phyloP scores from a whole-genome alignment of 2,113 vertebrate genomes.

The Perca schrenkii region DNA sequence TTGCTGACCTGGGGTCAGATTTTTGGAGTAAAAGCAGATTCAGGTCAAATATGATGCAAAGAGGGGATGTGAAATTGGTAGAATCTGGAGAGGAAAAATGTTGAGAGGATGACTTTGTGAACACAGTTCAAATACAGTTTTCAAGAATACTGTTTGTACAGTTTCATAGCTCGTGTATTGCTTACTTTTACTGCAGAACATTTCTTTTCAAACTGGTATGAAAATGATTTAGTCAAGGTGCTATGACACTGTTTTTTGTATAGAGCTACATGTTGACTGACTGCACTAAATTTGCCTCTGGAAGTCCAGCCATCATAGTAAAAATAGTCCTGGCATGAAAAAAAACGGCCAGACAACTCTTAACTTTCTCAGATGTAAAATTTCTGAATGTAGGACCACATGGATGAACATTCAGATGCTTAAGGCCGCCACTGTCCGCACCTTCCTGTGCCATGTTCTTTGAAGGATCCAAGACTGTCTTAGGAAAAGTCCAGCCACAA shows the following conservation, averaged over 20 bases:
- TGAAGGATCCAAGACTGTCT: no score
- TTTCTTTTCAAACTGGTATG: not conserved
- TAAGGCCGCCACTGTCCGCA: no score
- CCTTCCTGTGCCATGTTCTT: no score
- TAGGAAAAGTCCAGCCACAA: no score
- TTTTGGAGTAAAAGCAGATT: constrained; percentile 30
- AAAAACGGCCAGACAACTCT: constrained; percentile 16
- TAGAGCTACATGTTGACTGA: constrained; percentile 12
- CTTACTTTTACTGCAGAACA: not conserved
- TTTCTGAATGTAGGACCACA: not conserved
- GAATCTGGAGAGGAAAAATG: constrained; percentile 11
- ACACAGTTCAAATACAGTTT: not conserved
- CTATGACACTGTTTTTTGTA: not conserved
- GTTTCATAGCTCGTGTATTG: not conserved
- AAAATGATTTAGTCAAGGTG: not conserved
- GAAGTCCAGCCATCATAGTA: constrained; percentile 22
- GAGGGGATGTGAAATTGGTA: constrained; percentile 9
- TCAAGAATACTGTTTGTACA: not conserved
- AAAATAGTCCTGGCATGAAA: constrained; percentile 40
- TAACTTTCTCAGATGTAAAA: constrained; percentile 3
- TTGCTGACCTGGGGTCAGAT: constrained; percentile 39
- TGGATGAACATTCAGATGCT: not conserved
- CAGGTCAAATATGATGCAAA: constrained; percentile 28
- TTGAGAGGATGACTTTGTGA: constrained; percentile 23
- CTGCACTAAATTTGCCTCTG: constrained; percentile 40